Percentiles rank a stretch among this genome's conserved stretches.
phyloP scores from a whole-genome alignment of 2,797 vertebrate species.

The Antennarius maculatus region DNA sequence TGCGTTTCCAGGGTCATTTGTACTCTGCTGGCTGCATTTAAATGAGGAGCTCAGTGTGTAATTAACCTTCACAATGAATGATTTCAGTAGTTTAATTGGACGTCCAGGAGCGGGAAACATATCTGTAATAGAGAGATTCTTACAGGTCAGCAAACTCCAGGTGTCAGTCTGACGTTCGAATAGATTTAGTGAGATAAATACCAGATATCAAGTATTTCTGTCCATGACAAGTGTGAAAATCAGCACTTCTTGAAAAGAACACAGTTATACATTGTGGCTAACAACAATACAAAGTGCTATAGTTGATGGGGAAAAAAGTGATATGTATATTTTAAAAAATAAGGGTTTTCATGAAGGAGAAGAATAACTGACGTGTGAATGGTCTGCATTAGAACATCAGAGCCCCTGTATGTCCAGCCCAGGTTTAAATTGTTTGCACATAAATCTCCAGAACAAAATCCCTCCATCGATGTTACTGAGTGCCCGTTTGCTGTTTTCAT shows the following conservation, averaged over 20 bases:
- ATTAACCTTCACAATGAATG: slow-evolving; percentile 67
- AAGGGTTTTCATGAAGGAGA: background rate
- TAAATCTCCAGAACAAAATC: too few relatives aligned
- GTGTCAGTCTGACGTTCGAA: slow-evolving; percentile 1
- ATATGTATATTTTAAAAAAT: too few relatives aligned
- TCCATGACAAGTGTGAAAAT: slow-evolving; percentile 3
- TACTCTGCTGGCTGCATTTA: slow-evolving; percentile 33
- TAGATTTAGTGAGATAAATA: background rate
- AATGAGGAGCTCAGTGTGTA: slow-evolving; percentile 56
- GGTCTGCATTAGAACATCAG: too few relatives aligned
- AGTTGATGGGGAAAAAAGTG: background rate
- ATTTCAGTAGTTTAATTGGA: slow-evolving; percentile 43
- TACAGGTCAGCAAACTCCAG: slow-evolving; percentile 26
- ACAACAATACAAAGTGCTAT: background rate
- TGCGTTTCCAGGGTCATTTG: slow-evolving; percentile 9
- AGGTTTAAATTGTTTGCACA: too few relatives aligned
- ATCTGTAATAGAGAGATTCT: slow-evolving; percentile 16
- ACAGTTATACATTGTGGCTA: background rate
- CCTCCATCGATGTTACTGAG: too few relatives aligned
- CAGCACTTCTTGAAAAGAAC: background rate
- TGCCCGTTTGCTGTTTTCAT: too few relatives aligned
- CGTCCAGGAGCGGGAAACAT: slow-evolving; percentile 27
- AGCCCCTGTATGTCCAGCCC: too few relatives aligned
- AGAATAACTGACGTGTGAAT: background rate
- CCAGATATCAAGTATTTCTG: background rate